These are phyloP conservation scores for Acheta domesticus DNA, from an alignment of 2,888 invertebrate species.

Conservation along the genomic window DNA sequence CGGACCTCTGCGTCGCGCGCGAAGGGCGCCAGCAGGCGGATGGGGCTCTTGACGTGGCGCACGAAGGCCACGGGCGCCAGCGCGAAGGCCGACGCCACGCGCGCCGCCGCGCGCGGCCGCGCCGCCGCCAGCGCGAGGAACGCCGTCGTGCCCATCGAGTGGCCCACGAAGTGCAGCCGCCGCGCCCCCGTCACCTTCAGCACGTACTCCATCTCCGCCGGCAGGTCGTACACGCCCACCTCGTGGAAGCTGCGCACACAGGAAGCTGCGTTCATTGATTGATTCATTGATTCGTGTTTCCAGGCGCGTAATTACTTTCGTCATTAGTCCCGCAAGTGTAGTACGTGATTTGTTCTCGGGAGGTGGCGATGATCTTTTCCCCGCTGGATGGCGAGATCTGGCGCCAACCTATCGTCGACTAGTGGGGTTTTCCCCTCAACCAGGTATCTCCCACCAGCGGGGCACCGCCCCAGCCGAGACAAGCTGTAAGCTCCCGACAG, in stretches of 20 bases:
- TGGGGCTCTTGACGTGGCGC: not conserved
- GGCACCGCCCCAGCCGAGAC: no score
- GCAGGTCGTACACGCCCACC: not conserved
- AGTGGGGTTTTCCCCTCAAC: no score
- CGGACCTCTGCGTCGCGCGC: not conserved
- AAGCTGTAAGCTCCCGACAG: no score
- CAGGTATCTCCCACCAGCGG: no score
- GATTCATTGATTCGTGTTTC: no score
- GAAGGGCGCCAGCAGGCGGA: not conserved
- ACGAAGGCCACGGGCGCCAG: not conserved
- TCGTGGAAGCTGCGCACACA: not conserved
- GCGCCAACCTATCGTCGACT: no score
- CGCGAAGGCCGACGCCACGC: not conserved
- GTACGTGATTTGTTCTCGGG: no score
- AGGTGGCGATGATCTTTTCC: no score
- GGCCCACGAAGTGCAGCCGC: not conserved
- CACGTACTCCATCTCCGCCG: not conserved
- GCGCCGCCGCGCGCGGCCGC: not conserved
- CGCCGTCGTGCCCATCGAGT: not conserved
- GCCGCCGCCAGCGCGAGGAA: not conserved
- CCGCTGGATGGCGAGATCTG: no score
- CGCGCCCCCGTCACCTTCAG: not conserved
- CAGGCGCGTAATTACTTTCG: no score
- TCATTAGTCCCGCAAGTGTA: no score
- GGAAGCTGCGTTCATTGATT: no score